phyloP scores from a whole-genome alignment of 2,888 invertebrate species.

The Stenichneumon culpator region DNA sequence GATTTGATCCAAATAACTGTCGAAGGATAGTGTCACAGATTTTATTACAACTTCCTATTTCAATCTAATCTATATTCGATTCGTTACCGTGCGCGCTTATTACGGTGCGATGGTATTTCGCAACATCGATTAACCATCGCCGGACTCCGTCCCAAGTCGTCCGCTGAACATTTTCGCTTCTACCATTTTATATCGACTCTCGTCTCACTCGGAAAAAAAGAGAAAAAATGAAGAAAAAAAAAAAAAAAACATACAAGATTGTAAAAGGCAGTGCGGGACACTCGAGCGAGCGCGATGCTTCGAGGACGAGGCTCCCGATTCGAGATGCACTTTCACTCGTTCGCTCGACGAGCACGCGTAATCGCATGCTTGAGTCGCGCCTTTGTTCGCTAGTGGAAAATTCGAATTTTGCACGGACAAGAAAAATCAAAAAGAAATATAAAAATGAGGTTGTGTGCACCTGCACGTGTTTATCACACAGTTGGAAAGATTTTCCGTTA shows the following conservation, averaged over 20 bases:
- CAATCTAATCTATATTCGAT: background rate
- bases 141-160: background rate
- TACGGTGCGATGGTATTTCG: background rate
- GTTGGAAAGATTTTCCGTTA: background rate
- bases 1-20: too few relatives aligned
- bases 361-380: conserved; percentile 58
- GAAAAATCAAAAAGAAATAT: conserved; percentile 36
- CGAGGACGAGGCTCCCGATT: conserved; percentile 37
- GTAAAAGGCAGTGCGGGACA: conserved; percentile 26
- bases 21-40: too few relatives aligned
- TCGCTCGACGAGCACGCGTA: conserved; percentile 49
- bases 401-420: conserved; percentile 31
- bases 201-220: conserved; percentile 8
- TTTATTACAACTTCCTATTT: background rate
- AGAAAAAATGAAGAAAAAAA: background rate
- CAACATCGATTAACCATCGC: background rate
- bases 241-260: background rate
- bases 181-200: conserved; percentile 1
- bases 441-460: background rate
- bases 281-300: conserved; percentile 45
- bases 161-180: background rate
- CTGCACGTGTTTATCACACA: background rate
- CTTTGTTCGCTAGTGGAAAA: conserved; percentile 58
- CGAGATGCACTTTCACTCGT: conserved; percentile 68
- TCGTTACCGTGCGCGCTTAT: background rate